A percentile compares a stretch with the other conserved stretches of the same genome.
Conservation (phyloP, 2,113 vertebrate species). For the Jacana jacana region DNA sequence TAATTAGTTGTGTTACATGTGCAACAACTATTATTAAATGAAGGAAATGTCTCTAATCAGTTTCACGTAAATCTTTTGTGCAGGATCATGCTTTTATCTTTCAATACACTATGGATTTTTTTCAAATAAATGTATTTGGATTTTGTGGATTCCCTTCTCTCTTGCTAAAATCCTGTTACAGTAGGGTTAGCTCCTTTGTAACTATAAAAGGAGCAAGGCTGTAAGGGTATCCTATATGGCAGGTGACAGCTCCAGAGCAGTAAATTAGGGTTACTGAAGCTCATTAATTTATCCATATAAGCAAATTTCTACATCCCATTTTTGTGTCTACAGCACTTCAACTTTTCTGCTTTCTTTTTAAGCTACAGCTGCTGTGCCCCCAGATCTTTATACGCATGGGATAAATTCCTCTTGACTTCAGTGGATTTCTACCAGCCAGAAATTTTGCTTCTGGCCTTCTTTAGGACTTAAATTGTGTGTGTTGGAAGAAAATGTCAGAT, state of each 20-base stretch:
- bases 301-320: not conserved
- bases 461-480: constrained; percentile 19
- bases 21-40: not conserved
- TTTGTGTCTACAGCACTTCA: not conserved
- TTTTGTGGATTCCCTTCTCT: not conserved
- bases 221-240: not conserved
- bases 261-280: not conserved
- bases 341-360: constrained; percentile 9
- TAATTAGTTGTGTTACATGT: constrained; percentile 1
- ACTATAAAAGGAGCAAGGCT: not conserved
- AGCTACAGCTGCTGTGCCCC: not conserved
- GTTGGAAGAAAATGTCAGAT: constrained; percentile 48
- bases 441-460: constrained; percentile 48
- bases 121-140: not conserved
- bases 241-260: not conserved
- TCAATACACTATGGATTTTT: not conserved
- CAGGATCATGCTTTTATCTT: not conserved
- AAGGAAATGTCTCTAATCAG: not conserved
- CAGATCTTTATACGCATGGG: not conserved
- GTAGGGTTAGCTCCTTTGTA: not conserved
- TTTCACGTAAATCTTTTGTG: not conserved
- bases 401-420: constrained; percentile 24
- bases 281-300: not conserved
- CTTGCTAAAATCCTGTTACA: not conserved
- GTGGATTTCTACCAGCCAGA: not conserved